Base-by-base conservation (phyloP, 2,888 invertebrate genomes). In the Allolobophora icterica region DNA sequence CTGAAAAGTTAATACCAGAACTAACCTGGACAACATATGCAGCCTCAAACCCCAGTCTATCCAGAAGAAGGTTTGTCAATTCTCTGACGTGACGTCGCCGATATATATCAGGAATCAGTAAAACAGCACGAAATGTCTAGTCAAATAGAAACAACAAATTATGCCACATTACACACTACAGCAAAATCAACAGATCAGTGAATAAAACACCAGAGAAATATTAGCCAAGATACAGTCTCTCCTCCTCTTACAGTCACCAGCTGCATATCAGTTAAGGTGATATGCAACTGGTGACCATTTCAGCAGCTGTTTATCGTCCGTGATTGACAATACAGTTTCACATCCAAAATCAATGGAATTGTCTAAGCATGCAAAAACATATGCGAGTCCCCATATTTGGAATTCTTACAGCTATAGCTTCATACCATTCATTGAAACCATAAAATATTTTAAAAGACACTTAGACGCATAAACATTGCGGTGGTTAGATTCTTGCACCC, bases 31-130 rank as follows among this genome's bases (percentile, higher is more conserved):
- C 96, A 11, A 98, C 95, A 94, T 98, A 97, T 94, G 98, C 98
- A 89, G 97, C 97, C 52, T 97, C 97, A 94, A 98, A 98, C 17
- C 98, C 97, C 94, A 99, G 96, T 93, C 97, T 97, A 92, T 96
- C 96, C 11, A 99, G 95, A 92, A 99, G 95, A 90, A 99, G 95
- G 87, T 97, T 97, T 94, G 97, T 97, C 91, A 98, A 95, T 95
- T 98, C 98, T 94, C 97, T 97, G 83, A 98, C 96, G 95, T 98
- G 97, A 90, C 97, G 97, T 93, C 98, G 96, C 92, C 97, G 97
- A 95, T 98, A 98, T 93, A 98, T 97, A 96, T 98, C 98, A 30
- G 98, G 97, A 94, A 99, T 97, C 42, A 99, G 96, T 34, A 99
- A 96, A 4, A 99, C 98, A 91, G 97, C 98, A 95, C 97, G 97